Percentiles rank a stretch among this genome's conserved stretches.
These are phyloP conservation scores for Dermatemys mawii DNA, from an alignment of 2,113 vertebrate species.

Conservation along the genomic window DNA sequence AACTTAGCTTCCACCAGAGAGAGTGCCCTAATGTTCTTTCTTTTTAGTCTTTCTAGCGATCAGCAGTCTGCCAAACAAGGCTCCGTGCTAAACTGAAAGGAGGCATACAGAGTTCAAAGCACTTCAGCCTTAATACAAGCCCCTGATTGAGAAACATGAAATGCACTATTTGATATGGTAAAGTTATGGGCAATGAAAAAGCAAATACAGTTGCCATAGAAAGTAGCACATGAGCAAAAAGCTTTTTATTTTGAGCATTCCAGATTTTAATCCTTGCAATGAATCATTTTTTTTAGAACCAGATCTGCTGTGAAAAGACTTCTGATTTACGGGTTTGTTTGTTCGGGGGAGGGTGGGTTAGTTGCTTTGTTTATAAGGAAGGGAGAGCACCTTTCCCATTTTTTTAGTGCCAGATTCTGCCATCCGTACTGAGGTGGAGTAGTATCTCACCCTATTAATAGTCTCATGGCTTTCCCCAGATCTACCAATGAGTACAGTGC, in stretches of 20 bases:
- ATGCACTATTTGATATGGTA: conserved; percentile 15
- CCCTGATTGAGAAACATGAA: conserved; percentile 67
- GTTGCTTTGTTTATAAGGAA: neutral
- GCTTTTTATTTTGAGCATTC: neutral
- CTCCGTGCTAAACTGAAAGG: conserved; percentile 51
- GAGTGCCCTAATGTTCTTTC: conserved; percentile 33
- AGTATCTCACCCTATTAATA: neutral
- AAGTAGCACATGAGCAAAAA: conserved; percentile 24
- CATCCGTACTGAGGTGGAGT: neutral
- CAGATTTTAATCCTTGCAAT: neutral
- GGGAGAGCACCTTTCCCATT: neutral
- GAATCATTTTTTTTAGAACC: neutral
- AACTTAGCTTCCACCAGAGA: conserved; percentile 34
- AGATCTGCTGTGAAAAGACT: neutral
- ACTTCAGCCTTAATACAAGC: conserved; percentile 54
- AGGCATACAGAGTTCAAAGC: conserved; percentile 57
- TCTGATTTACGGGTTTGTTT: neutral
- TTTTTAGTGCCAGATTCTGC: neutral
- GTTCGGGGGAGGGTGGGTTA: no score
- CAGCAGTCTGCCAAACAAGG: neutral
- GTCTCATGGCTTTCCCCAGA: neutral
- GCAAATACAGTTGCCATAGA: neutral
- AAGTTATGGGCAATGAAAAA: conserved; percentile 21
- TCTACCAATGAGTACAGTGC: neutral
- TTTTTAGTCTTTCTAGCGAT: neutral